These are phyloP conservation scores for Dascyllus trimaculatus DNA, from an alignment of 2,113 vertebrate genomes.

Conservation along the genomic window DNA sequence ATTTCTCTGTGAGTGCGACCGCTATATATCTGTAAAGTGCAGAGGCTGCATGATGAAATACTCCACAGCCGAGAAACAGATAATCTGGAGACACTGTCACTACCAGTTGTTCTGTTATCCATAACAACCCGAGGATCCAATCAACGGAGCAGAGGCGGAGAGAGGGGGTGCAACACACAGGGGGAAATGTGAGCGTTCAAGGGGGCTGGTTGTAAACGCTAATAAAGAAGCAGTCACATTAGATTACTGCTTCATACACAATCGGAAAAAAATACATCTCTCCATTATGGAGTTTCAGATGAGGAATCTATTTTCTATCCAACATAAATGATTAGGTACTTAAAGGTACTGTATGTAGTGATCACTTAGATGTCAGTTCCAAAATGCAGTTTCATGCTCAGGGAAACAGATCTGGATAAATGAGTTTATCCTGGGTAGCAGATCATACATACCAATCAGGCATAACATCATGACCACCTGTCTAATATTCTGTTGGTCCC, in stretches of 20 bases:
- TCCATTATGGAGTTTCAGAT: not conserved
- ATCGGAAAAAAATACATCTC: not conserved
- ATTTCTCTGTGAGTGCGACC: slow-evolving; percentile 21
- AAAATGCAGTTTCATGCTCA: no score
- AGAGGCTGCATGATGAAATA: slow-evolving; percentile 58
- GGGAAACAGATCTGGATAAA: no score
- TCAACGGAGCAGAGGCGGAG: slow-evolving; percentile 17
- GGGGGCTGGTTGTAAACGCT: no score
- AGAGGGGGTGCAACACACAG: not conserved
- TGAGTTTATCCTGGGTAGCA: no score
- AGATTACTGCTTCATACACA: not conserved
- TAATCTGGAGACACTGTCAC: slow-evolving; percentile 54
- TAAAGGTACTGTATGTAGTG: no score
- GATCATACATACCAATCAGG: no score
- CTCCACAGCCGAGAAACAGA: slow-evolving; percentile 19
- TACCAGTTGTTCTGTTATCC: slow-evolving; percentile 59
- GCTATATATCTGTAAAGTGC: slow-evolving; percentile 23
- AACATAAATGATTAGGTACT: no score
- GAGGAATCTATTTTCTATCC: not conserved
- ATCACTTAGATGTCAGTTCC: no score
- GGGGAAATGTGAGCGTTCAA: not conserved
- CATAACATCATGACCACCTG: no score
- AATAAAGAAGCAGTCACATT: not conserved
- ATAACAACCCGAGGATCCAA: slow-evolving; percentile 49
- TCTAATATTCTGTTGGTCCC: no score